Percentiles rank a stretch among this genome's conserved stretches.
Conservation (phyloP, 2,113 vertebrate genomes). For the Empidonax traillii region DNA sequence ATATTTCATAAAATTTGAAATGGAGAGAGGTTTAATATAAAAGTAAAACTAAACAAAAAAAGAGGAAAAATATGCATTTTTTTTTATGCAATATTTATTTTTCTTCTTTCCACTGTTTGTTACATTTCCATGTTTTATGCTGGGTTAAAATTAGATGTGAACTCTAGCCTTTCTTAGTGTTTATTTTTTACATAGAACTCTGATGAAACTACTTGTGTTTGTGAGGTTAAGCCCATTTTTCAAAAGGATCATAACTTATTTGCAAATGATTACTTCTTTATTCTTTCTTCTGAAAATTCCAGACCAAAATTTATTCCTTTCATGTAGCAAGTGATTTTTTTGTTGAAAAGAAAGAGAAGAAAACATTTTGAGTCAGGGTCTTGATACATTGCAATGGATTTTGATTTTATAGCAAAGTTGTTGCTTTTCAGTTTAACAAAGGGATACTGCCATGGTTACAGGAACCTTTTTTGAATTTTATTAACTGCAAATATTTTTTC, state of each 20-base stretch:
- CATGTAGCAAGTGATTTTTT: neutral
- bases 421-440: neutral
- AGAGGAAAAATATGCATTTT: rapidly evolving
- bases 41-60: neutral
- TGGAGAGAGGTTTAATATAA: neutral
- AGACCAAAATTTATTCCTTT: neutral
- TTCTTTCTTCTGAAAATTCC: neutral
- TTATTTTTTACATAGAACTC: neutral
- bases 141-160: neutral
- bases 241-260: neutral
- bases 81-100: too few species aligned
- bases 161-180: neutral
- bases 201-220: rapidly evolving
- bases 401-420: neutral
- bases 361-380: neutral
- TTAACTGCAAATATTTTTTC: neutral
- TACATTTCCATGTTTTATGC: neutral
- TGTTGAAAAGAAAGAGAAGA: neutral
- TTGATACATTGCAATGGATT: neutral
- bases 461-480: neutral
- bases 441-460: neutral
- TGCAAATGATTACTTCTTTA: neutral
- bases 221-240: neutral
- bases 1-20: neutral
- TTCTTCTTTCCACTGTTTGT: neutral